Base-by-base conservation (phyloP, 1,140 invertebrate species). In the Papilio polytes region DNA sequence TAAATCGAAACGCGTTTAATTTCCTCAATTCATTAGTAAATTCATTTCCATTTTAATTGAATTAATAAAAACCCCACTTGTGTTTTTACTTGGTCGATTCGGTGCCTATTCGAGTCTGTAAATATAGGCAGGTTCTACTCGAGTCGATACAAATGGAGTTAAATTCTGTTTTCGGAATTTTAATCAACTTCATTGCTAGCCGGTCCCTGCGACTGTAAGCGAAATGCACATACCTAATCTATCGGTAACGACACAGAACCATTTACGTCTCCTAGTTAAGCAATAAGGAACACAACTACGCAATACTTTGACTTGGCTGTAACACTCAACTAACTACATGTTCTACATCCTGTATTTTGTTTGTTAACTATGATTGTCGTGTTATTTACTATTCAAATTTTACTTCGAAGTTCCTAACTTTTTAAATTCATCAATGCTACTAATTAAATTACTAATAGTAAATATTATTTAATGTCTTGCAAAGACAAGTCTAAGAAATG, bases 211-310 rank as follows among this genome's bases (percentile, higher is more conserved):
- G 59, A 78, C 80, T 44, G 77, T 66, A 70, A 83, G 78, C 79
- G 79, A 82, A 81, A 72, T 76, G 78, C 63, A 82, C 80, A 84
- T 80, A 82, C 78, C 80, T 78, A 81, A 82, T 80, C 80, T 83
- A 84, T 81, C 82, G 80, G 78, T 59, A 83, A 51, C 81, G 70
- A 83, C 80, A 80, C 80, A 85, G 82, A 82, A 74, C 87, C 88
- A 85, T 88, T 91, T 90, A 88, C 20, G 84, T 85, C 78, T 78
- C 82, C 74, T 80, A 78, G 80, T 91, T 86, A 78, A 84, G 88
- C 85, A 90, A 91, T 83, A 86, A 85, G 85, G 87, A 89, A 88
- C 83, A 83, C 84, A 74, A 82, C 81, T 86, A 70, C 80, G 82
- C 81, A 86, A 86, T 48, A 78, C 80, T 84, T 31, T n/a, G 59